These are phyloP conservation scores for Acromyrmex echinatior DNA, from an alignment of 1,140 invertebrate genomes.

Conservation along the genomic window DNA sequence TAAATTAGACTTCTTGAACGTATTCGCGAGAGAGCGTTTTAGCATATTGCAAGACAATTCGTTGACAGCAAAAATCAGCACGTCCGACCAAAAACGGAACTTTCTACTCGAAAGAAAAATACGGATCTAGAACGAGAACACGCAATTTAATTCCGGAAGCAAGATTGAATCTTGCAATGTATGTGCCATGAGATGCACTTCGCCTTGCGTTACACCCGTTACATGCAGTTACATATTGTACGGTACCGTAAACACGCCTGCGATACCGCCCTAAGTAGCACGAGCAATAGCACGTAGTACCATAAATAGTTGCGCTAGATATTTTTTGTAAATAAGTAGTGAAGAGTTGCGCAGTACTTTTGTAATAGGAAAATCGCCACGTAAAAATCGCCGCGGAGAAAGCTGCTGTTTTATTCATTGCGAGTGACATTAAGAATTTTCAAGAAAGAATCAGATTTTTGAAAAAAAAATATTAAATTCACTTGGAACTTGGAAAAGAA, in stretches of 20 bases:
- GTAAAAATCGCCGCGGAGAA: constrained; percentile 38
- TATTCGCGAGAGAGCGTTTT: neutral
- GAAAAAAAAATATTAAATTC: constrained; percentile 20
- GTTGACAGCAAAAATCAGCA: constrained; percentile 6
- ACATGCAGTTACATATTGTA: constrained; percentile 48
- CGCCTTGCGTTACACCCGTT: constrained; percentile 37
- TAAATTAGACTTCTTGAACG: too few relatives aligned
- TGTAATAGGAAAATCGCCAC: constrained; percentile 15
- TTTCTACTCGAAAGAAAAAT: constrained; percentile 21
- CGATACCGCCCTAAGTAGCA: constrained; percentile 42
- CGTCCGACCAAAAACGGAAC: neutral
- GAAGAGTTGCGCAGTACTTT: constrained; percentile 8
- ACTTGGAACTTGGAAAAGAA: neutral
- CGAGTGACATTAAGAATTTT: constrained; percentile 25
- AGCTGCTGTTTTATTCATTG: constrained; percentile 27
- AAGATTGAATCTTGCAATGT: constrained; percentile 60
- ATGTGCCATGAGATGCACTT: constrained; percentile 35
- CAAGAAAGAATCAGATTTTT: constrained; percentile 26
- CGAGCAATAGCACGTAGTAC: constrained; percentile 34
- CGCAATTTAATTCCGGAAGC: constrained; percentile 57
- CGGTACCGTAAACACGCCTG: constrained; percentile 51
- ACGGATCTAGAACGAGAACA: constrained; percentile 35
- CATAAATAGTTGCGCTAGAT: constrained; percentile 73
- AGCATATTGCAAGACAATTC: constrained; percentile 31
- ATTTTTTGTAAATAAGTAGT: constrained; percentile 60